phyloP scores from a whole-genome alignment of 2,113 vertebrate species.

The Piaya cayana region DNA sequence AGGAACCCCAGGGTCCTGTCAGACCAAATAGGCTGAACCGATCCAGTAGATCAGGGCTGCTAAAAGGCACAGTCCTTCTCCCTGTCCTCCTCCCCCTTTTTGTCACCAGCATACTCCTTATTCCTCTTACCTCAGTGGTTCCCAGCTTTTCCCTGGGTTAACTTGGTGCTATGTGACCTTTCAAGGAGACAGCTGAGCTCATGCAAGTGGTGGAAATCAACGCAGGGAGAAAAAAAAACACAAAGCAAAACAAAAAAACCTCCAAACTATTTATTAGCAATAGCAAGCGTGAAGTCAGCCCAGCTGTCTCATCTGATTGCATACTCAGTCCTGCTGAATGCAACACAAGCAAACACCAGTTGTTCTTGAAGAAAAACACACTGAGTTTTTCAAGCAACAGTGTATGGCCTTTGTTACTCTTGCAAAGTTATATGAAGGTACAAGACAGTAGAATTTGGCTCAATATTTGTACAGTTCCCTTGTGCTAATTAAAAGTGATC shows the following conservation, averaged over 20 bases:
- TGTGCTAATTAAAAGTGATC: not conserved
- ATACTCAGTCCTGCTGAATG: not conserved
- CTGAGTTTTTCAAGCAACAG: not conserved
- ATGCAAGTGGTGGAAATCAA: not conserved
- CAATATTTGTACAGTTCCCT: not conserved
- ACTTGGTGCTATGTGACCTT: not conserved
- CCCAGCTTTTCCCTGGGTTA: not conserved
- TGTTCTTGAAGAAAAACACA: not conserved
- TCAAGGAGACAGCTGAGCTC: not conserved
- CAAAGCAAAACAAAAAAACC: too few species aligned
- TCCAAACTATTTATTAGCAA: too few species aligned
- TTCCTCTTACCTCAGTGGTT: not conserved
- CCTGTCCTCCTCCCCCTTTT: not conserved
- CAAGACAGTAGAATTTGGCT: not conserved
- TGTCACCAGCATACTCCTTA: not conserved
- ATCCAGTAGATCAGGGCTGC: not conserved
- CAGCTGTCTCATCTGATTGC: not conserved
- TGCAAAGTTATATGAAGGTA: not conserved
- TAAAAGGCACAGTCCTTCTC: not conserved
- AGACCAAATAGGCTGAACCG: not conserved
- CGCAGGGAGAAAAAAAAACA: too few species aligned
- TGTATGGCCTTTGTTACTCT: not conserved
- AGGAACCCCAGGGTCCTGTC: not conserved
- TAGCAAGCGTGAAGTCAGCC: not conserved
- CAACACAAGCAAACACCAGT: not conserved